phyloP scores from a whole-genome alignment of 2,888 invertebrate genomes.

The Scaptomyza parva region DNA sequence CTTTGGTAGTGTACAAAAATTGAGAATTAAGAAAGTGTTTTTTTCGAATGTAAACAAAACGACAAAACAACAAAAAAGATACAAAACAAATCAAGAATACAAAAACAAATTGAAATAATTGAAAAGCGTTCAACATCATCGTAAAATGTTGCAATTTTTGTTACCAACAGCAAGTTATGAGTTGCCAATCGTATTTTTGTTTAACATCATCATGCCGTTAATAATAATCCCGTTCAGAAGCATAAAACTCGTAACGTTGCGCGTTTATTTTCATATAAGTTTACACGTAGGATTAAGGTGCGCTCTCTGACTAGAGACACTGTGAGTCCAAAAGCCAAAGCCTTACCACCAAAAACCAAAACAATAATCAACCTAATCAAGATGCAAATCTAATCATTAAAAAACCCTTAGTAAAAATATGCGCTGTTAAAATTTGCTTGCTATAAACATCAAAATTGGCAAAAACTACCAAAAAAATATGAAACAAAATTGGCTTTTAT shows the following conservation, averaged over 20 bases:
- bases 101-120: constrained; percentile 37
- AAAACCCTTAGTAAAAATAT: constrained; percentile 35
- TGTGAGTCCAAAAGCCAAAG: constrained; percentile 71
- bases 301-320: constrained; percentile 82
- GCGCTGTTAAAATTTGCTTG: constrained; percentile 57
- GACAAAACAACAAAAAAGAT: constrained; percentile 20
- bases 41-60: constrained; percentile 44
- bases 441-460: constrained; percentile 28
- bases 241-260: constrained; percentile 50
- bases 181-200: constrained; percentile 37
- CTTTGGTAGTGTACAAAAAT: constrained; percentile 36
- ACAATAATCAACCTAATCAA: constrained; percentile 10
- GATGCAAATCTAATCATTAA: constrained; percentile 9
- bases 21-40: constrained; percentile 21
- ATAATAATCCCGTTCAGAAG: constrained; percentile 31
- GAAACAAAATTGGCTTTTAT: constrained; percentile 39
- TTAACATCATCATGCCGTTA: constrained; percentile 46
- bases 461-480: constrained; percentile 24
- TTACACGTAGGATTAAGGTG: constrained; percentile 82
- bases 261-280: constrained; percentile 77
- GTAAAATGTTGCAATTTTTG: constrained; percentile 51
- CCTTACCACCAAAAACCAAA: constrained; percentile 13
- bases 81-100: too few species aligned
- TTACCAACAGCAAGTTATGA: constrained; percentile 49
- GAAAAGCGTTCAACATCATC: constrained; percentile 22